Evolutionary conservation across 2,888 invertebrate species (phyloP).

Genomic region (Leptinotarsa haldemani): DNA sequence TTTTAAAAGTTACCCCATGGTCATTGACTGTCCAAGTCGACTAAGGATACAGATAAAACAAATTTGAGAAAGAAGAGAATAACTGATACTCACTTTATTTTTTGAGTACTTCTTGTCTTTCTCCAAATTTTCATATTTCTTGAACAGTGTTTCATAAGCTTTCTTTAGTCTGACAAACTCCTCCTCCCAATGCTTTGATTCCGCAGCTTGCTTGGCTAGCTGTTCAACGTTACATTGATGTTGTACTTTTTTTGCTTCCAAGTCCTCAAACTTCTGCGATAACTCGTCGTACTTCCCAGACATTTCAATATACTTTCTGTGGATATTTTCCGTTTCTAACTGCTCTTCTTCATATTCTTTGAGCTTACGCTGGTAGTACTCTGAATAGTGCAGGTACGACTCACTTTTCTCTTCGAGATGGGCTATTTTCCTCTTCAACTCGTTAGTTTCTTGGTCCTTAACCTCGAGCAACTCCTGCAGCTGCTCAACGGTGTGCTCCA

Average conservation of each 20-base stretch:
- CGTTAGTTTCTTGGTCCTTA: conserved; percentile 43
- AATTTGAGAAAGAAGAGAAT: not conserved
- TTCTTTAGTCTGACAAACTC: conserved; percentile 43
- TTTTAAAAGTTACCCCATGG: no score
- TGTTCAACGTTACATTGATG: conserved; percentile 35
- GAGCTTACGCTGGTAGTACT: conserved; percentile 54
- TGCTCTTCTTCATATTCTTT: conserved; percentile 55
- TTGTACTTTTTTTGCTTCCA: conserved; percentile 49
- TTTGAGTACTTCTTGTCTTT: conserved; percentile 47
- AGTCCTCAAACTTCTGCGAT: conserved; percentile 55
- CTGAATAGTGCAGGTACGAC: conserved; percentile 49
- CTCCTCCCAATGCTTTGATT: conserved; percentile 34
- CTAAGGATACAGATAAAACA: not conserved
- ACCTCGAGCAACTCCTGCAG: conserved; percentile 40
- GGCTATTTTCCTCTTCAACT: conserved; percentile 41
- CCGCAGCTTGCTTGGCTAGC: conserved; percentile 32
- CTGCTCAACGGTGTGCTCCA: conserved; percentile 42
- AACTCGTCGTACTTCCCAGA: conserved; percentile 60
- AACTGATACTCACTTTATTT: conserved; percentile 50
- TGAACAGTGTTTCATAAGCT: conserved; percentile 39
- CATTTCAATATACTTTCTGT: conserved; percentile 60
- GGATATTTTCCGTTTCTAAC: conserved; percentile 53
- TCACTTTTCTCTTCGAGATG: conserved; percentile 49
- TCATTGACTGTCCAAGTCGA: no score
- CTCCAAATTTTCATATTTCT: conserved; percentile 46